phyloP scores from a whole-genome alignment of 2,797 vertebrate genomes.

The Clarias fuscus region DNA sequence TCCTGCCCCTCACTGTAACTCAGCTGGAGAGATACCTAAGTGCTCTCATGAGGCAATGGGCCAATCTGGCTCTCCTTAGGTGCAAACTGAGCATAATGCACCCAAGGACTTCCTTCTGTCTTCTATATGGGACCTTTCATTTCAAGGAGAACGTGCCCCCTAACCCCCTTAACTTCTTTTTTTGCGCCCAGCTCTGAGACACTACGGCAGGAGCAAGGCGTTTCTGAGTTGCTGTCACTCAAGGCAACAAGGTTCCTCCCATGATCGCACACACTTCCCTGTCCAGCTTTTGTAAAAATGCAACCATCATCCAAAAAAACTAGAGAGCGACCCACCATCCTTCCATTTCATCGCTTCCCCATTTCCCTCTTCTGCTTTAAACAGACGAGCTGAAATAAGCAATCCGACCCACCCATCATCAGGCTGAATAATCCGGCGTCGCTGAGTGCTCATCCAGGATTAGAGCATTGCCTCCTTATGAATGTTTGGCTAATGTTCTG shows the following conservation, averaged over 20 bases:
- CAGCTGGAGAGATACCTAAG: constrained; percentile 54
- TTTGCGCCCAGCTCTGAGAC: constrained; percentile 37
- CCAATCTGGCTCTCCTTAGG: constrained; percentile 28
- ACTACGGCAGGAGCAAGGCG: constrained; percentile 58
- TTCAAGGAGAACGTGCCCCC: not conserved
- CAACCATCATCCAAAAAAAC: not conserved
- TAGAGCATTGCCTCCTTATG: constrained; percentile 46
- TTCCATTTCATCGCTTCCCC: not conserved
- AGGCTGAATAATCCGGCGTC: constrained; percentile 26
- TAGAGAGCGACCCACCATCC: not conserved
- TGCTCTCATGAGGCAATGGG: constrained; percentile 52
- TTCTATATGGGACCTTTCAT: not conserved
- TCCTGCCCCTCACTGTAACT: constrained; percentile 52
- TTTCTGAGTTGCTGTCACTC: constrained; percentile 65
- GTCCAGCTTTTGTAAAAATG: not conserved
- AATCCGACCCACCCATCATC: constrained; percentile 39
- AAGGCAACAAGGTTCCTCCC: constrained; percentile 19
- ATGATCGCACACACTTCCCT: constrained; percentile 14
- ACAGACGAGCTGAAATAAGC: constrained; percentile 35
- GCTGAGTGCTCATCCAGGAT: constrained; percentile 34
- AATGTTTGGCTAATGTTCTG: constrained; percentile 55
- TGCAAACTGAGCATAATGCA: constrained; percentile 37
- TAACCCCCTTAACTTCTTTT: not conserved
- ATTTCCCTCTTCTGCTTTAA: constrained; percentile 39
- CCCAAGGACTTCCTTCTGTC: constrained; percentile 45